Percentiles rank a stretch among this genome's conserved stretches.
Evolutionary conservation across 1,140 invertebrate genomes (phyloP).

Genomic region (Dendroctonus ponderosae): DNA sequence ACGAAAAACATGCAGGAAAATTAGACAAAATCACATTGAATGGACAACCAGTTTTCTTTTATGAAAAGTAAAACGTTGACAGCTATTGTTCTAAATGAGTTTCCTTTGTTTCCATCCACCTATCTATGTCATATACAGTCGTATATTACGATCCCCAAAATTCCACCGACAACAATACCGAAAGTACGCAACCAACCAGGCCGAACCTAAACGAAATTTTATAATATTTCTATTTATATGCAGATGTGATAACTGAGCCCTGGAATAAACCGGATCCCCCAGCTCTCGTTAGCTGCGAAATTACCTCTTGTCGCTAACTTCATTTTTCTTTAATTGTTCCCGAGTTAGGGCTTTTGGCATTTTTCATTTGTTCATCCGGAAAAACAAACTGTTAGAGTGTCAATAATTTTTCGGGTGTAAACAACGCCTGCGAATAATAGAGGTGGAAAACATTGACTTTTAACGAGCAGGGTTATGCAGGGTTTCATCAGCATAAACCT

Average conservation of each 20-base stretch:
- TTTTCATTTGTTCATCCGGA: slow-evolving; percentile 8
- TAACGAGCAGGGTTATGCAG: too few relatives aligned
- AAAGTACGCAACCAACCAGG: slow-evolving; percentile 1
- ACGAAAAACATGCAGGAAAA: too few relatives aligned
- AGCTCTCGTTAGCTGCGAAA: slow-evolving; percentile 32
- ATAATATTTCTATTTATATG: slow-evolving; percentile 43
- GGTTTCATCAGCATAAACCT: too few relatives aligned
- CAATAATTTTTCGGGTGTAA: too few relatives aligned
- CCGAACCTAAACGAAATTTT: slow-evolving; percentile 31
- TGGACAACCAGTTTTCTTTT: too few relatives aligned
- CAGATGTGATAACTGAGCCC: slow-evolving; percentile 36
- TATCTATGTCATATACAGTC: neutral
- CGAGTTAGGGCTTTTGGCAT: slow-evolving; percentile 21
- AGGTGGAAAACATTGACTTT: too few relatives aligned
- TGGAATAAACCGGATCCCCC: slow-evolving; percentile 29
- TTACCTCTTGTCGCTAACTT: slow-evolving; percentile 32
- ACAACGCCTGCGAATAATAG: too few relatives aligned
- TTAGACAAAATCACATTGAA: too few relatives aligned
- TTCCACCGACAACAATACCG: slow-evolving; percentile 6
- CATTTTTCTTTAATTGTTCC: slow-evolving; percentile 33
- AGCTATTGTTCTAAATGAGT: too few relatives aligned
- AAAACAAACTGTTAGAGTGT: too few relatives aligned
- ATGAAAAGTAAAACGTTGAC: too few relatives aligned
- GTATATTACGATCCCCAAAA: slow-evolving; percentile 11
- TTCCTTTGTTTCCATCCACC: too few relatives aligned